Conservation (phyloP, 2,113 vertebrate genomes). For the Manacus vitellinus region DNA sequence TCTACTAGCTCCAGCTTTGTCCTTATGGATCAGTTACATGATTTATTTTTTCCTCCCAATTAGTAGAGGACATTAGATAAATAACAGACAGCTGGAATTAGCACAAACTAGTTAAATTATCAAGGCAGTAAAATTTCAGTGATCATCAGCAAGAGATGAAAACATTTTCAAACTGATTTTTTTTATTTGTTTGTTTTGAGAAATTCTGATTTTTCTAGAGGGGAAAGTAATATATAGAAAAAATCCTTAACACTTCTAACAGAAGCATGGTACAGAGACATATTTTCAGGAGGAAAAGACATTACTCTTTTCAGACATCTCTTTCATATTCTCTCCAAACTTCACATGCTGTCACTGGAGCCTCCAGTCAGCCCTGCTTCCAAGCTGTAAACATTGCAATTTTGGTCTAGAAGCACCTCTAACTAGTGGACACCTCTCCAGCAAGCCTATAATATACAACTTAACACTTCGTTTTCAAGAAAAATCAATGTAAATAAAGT, state of each 20-base stretch:
- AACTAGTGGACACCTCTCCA: conserved; percentile 10
- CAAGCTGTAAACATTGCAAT: conserved; percentile 42
- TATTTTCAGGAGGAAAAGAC: not conserved
- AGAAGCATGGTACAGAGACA: not conserved
- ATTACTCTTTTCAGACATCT: not conserved
- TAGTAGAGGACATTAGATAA: not conserved
- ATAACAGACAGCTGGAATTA: not conserved
- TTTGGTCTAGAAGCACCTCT: conserved; percentile 3
- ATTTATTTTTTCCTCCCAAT: accelerated
- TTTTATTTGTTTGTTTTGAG: not conserved
- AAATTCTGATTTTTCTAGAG: not conserved
- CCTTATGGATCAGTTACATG: not conserved
- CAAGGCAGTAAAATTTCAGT: not conserved
- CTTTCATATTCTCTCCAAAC: not conserved
- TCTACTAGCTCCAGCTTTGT: not conserved
- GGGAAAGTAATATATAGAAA: not conserved
- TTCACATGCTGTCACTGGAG: not conserved
- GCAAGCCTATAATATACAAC: conserved; percentile 29
- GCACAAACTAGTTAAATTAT: not conserved
- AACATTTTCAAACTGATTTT: not conserved
- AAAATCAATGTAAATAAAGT: conserved; percentile 74
- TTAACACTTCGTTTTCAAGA: conserved; percentile 64
- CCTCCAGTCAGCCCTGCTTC: not conserved
- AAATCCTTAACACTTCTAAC: not conserved
- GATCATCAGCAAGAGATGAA: not conserved